phyloP scores from a whole-genome alignment of 2,797 vertebrate species.

The Sebastes steindachneri region DNA sequence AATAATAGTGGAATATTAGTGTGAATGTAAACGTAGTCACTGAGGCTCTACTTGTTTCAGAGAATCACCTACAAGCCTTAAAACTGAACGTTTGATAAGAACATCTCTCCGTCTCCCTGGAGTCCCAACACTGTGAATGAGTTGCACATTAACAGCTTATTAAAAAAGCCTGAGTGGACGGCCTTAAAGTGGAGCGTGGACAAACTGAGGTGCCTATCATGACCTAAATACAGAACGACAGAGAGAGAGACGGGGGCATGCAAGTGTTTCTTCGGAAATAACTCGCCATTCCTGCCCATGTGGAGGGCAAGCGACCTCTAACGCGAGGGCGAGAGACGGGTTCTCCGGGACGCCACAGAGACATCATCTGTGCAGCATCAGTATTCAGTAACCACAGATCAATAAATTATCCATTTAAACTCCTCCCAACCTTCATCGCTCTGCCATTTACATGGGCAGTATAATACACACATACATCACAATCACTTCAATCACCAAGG shows the following conservation, averaged over 20 bases:
- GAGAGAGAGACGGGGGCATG: not conserved
- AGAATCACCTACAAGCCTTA: not conserved
- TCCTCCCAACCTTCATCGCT: not conserved
- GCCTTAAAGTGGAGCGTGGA: slow-evolving; percentile 44
- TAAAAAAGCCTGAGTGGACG: not conserved
- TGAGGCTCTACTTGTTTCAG: too few species aligned
- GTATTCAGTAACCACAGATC: slow-evolving; percentile 30
- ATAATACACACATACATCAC: not conserved
- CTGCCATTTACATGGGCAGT: not conserved
- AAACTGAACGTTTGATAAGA: not conserved
- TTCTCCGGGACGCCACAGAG: not conserved
- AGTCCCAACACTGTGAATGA: not conserved
- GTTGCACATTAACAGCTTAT: slow-evolving; percentile 3
- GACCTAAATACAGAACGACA: slow-evolving; percentile 62
- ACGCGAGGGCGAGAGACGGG: not conserved
- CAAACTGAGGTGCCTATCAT: slow-evolving; percentile 21
- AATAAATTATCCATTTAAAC: slow-evolving; percentile 13
- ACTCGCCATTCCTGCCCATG: slow-evolving; percentile 13
- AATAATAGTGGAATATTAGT: too few species aligned
- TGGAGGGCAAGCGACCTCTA: not conserved
- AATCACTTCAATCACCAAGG: not conserved
- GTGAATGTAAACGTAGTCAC: too few species aligned
- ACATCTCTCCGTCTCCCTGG: not conserved
- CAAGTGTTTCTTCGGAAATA: slow-evolving; percentile 40
- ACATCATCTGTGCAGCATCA: not conserved